phyloP scores from a whole-genome alignment of 1,140 invertebrate species.

The Aplysia californica region DNA sequence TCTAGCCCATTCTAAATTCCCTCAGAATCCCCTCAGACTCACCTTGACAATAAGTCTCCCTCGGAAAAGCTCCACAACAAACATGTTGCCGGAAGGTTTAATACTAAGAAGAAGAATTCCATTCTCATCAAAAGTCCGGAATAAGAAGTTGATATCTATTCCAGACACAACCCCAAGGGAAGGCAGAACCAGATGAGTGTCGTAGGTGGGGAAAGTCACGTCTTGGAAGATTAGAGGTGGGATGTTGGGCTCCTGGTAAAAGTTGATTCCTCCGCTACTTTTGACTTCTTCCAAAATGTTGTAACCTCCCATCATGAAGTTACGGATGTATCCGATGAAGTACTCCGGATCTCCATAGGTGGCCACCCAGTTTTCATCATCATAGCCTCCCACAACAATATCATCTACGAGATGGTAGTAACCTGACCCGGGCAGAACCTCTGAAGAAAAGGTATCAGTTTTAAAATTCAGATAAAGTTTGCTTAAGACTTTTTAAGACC shows the following conservation, averaged over 20 bases:
- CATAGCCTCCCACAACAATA: constrained; percentile 41
- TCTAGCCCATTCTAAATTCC: too few species aligned
- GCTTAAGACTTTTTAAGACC: too few species aligned
- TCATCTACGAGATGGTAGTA: constrained; percentile 20
- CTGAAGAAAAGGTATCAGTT: too few species aligned
- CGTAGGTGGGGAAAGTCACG: constrained; percentile 45
- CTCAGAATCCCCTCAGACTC: too few species aligned
- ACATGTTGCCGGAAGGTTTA: constrained; percentile 91
- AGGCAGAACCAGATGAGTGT: constrained; percentile 44
- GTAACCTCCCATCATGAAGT: constrained; percentile 46
- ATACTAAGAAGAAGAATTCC: constrained; percentile 93
- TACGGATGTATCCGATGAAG: constrained; percentile 57
- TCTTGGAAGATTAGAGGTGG: constrained; percentile 47
- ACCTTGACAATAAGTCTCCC: constrained; percentile 57
- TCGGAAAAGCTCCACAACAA: constrained; percentile 87
- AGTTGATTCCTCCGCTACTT: background rate
- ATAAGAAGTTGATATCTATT: constrained; percentile 53
- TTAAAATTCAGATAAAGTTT: too few species aligned
- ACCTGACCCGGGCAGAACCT: constrained; percentile 36
- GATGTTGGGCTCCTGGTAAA: background rate
- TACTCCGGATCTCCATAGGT: constrained; percentile 2
- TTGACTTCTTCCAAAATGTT: constrained; percentile 42
- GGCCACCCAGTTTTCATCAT: background rate
- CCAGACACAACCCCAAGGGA: constrained; percentile 33
- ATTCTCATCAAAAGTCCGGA: constrained; percentile 74